A percentile compares a stretch with the other conserved stretches of the same genome.
Evolutionary conservation across 2,113 vertebrate genomes (phyloP).

Genomic region (Corydoras sp.): DNA sequence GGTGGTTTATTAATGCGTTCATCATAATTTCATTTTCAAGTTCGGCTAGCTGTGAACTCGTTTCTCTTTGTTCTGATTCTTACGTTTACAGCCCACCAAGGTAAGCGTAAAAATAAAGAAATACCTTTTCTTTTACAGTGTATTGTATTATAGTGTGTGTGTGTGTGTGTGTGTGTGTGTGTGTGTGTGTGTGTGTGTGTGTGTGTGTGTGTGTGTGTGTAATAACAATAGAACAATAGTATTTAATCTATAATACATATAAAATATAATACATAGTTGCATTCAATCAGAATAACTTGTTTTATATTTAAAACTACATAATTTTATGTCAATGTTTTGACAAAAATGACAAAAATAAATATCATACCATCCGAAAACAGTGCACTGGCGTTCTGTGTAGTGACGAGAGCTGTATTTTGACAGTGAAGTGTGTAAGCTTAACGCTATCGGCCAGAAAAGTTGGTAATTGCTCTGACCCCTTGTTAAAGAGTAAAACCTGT

Average conservation of each 20-base stretch:
- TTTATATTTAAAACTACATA: too few relatives aligned
- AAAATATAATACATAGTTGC: too few relatives aligned
- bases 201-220: too few relatives aligned
- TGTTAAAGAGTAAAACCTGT: constrained; percentile 65
- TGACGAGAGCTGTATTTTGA: constrained; percentile 72
- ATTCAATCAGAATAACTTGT: too few relatives aligned
- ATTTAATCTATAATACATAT: neutral
- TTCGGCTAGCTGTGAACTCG: constrained; percentile 86
- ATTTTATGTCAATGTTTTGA: too few relatives aligned
- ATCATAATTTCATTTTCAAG: constrained; percentile 90
- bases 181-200: too few relatives aligned
- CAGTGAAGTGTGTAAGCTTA: constrained; percentile 71
- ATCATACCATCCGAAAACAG: constrained; percentile 80
- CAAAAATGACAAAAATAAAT: neutral
- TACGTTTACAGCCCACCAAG: constrained; percentile 81
- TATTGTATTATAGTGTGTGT: too few relatives aligned
- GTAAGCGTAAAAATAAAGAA: constrained; percentile 65
- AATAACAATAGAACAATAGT: neutral
- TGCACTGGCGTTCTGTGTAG: constrained; percentile 75
- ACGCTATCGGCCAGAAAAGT: constrained; percentile 33
- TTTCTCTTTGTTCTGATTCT: constrained; percentile 86
- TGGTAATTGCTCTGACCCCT: constrained; percentile 59
- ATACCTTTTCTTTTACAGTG: too few relatives aligned
- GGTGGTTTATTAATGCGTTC: constrained; percentile 90
- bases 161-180: too few relatives aligned